phyloP scores from a whole-genome alignment of 2,888 invertebrate genomes.

The Venustoraphidia nigricollis region DNA sequence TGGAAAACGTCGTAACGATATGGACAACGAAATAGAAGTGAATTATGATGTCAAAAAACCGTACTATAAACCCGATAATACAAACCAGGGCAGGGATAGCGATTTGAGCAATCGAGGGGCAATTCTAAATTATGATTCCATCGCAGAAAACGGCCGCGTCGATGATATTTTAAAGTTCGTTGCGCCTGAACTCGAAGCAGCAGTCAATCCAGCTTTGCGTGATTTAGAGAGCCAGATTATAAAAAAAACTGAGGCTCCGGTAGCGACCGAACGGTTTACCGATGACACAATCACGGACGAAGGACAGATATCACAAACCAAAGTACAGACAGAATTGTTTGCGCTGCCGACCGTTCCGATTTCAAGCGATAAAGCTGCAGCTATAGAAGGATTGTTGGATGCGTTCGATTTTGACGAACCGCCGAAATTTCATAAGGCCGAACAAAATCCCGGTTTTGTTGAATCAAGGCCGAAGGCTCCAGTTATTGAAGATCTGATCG shows the following conservation, averaged over 20 bases:
- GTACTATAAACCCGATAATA: constrained; percentile 6
- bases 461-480: background rate
- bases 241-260: constrained; percentile 3
- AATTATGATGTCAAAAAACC: constrained; percentile 12
- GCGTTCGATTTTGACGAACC: constrained; percentile 22
- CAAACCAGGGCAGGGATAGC: constrained; percentile 9
- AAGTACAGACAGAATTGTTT: constrained; percentile 6
- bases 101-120: constrained; percentile 7
- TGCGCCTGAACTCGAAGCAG: constrained; percentile 19
- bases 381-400: constrained; percentile 30
- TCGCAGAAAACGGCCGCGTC: constrained; percentile 23
- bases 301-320: constrained; percentile 7
- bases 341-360: constrained; percentile 11
- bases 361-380: constrained; percentile 27
- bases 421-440: constrained; percentile 1
- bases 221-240: constrained; percentile 23
- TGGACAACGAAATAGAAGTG: constrained; percentile 22
- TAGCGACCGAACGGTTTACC: background rate
- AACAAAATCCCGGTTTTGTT: background rate
- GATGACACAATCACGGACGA: constrained; percentile 1
- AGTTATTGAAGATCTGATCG: constrained; percentile 1
- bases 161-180: constrained; percentile 26
- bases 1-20: constrained; percentile 16
- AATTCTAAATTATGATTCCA: constrained; percentile 18
- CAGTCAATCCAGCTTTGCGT: constrained; percentile 17